Evolutionary conservation across 1,140 invertebrate species (phyloP), one percentile per base, ranked within the genome.

Genomic region (Tigriopus japonicus): DNA sequence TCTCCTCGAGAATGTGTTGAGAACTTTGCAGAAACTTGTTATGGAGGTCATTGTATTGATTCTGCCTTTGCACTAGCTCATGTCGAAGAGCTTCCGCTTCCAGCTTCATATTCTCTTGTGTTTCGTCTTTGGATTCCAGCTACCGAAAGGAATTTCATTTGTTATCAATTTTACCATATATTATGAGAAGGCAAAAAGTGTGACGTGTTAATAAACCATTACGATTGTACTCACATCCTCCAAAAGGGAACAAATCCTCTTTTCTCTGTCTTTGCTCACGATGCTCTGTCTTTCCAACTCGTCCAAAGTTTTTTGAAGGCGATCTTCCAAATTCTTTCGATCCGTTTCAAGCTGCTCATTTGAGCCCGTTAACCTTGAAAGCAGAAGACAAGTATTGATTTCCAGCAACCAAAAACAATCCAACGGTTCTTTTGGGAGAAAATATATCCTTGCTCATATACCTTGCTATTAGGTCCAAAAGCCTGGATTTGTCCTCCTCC

Each of bases 1-100:
- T 41, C 15, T 58, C 55, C 17, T 58, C 55, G 28, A 58, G 35
- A 3, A 58, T 23, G 17, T 58, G 55, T 7, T 19, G 28, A n/a
- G 55, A 58, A 23, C 55, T 58, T 19, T 58, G 55, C 14, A 58
- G 55, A 58, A 58, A 58, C n/a, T 58, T 58, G 35, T 58, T 24
- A 6, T 58, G 15, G 21, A 58, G 28, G 15, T 58, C 55, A 40
- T 15, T 15, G 23, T 41, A 41, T 58, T 58, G 55, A n/a, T 15
- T 17, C 14, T 58, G 28, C 15, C 41, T 58, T 41, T 15, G 23
- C 6, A 41, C 15, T n/a, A 41, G 2, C 3, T 58, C 17, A 5
- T 2, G 23, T 5, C 40, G 35, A 6, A 41, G 14, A 14, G 55
- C 21, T 17, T 58, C 40, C 6, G 42, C 6, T 42, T 58, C 24